These are phyloP conservation scores for Clarias batrachus DNA, from an alignment of 2,113 vertebrate genomes.

Conservation along the genomic window DNA sequence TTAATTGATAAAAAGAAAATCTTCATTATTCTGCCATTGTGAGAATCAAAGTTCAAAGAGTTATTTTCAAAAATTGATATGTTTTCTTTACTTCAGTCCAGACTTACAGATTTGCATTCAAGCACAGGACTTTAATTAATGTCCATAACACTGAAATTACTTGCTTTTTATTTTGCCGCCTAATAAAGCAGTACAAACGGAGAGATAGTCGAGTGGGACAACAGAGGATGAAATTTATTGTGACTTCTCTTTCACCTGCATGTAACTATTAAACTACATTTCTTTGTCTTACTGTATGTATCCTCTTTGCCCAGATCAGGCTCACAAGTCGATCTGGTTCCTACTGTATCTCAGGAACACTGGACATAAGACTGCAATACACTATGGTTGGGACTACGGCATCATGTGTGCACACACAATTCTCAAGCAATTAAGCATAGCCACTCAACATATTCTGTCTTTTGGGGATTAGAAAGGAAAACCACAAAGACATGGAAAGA, in stretches of 20 bases:
- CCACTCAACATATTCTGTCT: neutral
- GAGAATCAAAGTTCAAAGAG: neutral
- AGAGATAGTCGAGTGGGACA: neutral
- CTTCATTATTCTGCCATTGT: neutral
- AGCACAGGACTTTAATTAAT: neutral
- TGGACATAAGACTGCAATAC: neutral
- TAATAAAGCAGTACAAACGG: neutral
- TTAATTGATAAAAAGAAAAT: neutral
- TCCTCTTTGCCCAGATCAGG: neutral
- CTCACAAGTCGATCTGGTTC: neutral
- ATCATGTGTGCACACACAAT: neutral
- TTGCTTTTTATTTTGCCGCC: neutral
- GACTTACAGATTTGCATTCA: neutral
- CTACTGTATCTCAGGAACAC: neutral
- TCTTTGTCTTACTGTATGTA: neutral
- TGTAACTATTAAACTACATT: neutral
- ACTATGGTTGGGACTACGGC: neutral
- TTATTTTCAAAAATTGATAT: neutral
- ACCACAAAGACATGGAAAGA: too few species aligned
- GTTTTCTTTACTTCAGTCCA: neutral
- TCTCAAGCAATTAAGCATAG: neutral
- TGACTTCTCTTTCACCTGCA: neutral
- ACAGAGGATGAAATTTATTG: neutral
- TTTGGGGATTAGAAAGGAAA: neutral
- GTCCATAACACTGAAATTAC: neutral